Conservation (phyloP, 2,888 invertebrate species). For the Harpagoxenus sublaevis region DNA sequence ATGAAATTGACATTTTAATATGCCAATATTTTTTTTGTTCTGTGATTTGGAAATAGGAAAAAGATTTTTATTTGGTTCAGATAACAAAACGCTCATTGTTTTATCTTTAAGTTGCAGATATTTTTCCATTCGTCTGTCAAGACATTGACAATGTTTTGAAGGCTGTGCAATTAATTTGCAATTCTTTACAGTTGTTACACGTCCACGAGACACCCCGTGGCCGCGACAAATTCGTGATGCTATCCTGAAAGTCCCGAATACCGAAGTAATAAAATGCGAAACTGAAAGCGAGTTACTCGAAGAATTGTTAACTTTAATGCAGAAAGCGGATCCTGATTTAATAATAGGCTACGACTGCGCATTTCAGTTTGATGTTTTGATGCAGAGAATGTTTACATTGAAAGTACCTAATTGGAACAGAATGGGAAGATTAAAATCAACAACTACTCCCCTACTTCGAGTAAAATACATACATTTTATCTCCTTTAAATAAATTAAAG, state of each 20-base stretch:
- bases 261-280: constrained; percentile 93
- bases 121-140: neutral
- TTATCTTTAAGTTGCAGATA: neutral
- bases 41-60: neutral
- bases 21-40: neutral
- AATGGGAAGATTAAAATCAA: constrained; percentile 94
- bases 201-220: constrained; percentile 93
- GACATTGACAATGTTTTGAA: neutral
- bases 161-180: constrained; percentile 12
- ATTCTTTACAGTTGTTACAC: constrained; percentile 91
- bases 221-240: constrained; percentile 94
- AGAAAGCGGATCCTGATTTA: constrained; percentile 96
- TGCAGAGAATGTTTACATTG: constrained; percentile 92
- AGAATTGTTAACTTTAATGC: constrained; percentile 94
- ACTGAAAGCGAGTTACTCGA: constrained; percentile 95
- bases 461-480: constrained; percentile 66
- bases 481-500: neutral
- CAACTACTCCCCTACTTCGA: constrained; percentile 84
- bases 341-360: constrained; percentile 97
- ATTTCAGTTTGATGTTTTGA: constrained; percentile 96
- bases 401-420: constrained; percentile 96
- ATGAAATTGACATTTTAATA: neutral
- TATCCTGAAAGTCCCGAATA: constrained; percentile 90
- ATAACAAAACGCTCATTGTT: neutral
- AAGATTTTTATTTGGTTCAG: neutral